These are phyloP conservation scores for Nowickia ferox DNA, from an alignment of 2,888 invertebrate species.

Conservation along the genomic window DNA sequence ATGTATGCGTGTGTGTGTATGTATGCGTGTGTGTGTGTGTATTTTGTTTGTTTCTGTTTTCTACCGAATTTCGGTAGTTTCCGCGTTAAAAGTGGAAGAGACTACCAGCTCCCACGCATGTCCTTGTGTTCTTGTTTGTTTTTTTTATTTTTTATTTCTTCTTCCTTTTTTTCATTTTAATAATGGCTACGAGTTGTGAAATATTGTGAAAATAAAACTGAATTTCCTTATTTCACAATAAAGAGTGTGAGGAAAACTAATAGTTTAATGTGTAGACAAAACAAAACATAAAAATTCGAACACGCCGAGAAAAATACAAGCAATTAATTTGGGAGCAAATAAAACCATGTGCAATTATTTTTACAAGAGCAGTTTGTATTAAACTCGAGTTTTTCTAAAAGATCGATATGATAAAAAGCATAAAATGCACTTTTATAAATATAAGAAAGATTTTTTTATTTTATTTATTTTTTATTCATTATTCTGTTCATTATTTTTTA, in stretches of 20 bases:
- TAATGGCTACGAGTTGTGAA: not conserved
- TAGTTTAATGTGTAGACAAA: conserved; percentile 5
- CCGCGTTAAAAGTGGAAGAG: not conserved
- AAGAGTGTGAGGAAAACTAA: not conserved
- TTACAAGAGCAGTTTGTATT: not conserved
- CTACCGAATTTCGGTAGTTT: not conserved
- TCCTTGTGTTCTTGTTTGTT: conserved; percentile 12
- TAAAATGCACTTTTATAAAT: not conserved
- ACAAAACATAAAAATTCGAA: not conserved
- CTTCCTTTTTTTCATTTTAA: not conserved
- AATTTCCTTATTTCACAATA: conserved; percentile 65
- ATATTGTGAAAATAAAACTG: not conserved
- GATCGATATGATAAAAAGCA: not conserved
- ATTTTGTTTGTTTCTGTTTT: not conserved
- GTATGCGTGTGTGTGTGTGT: too few relatives aligned
- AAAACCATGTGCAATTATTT: not conserved
- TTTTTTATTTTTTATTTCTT: not conserved
- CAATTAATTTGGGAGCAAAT: not conserved
- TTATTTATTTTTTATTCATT: too few relatives aligned
- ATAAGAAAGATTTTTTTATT: not conserved
- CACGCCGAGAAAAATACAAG: not conserved
- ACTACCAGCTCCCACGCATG: conserved; percentile 55
- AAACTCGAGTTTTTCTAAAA: not conserved
- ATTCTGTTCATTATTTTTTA: too few relatives aligned
- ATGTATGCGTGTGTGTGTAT: not conserved